phyloP scores from a whole-genome alignment of 1,140 invertebrate species.

The Elymnias hypermnestra region DNA sequence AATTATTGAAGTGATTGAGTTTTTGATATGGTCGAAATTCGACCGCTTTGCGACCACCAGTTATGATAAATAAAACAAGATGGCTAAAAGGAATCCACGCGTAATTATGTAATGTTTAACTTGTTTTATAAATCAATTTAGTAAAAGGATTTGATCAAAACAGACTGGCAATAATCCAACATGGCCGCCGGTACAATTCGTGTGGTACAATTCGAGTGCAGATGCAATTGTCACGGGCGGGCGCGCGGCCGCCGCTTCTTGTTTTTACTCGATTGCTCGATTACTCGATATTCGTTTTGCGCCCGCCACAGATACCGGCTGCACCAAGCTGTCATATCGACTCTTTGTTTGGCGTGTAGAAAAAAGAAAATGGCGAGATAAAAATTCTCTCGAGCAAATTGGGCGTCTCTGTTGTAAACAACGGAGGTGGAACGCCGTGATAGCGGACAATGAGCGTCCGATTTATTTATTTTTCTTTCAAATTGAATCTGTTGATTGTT shows the following conservation, averaged over 20 bases:
- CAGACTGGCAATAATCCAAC: conserved; percentile 62
- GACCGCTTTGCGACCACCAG: no score
- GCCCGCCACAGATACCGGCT: conserved; percentile 52
- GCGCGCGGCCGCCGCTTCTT: conserved; percentile 45
- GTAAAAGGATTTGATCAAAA: conserved; percentile 15
- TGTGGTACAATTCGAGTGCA: conserved; percentile 50
- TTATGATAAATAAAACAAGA: no score
- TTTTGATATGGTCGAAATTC: no score
- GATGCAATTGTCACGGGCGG: conserved; percentile 70
- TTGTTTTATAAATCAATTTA: not conserved
- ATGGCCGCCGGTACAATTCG: conserved; percentile 48
- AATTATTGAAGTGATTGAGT: no score
- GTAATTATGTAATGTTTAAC: no score
- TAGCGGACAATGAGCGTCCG: conserved; percentile 71
- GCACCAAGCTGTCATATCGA: conserved; percentile 70
- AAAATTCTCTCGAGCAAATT: conserved; percentile 72
- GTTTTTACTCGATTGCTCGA: conserved; percentile 66
- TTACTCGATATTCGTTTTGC: conserved; percentile 61
- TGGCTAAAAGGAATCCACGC: no score
- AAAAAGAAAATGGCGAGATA: conserved; percentile 63
- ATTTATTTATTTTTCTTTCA: conserved; percentile 57
- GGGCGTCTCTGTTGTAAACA: conserved; percentile 72
- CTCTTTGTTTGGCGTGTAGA: conserved; percentile 60
- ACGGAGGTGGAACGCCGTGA: conserved; percentile 69
- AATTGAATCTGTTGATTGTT: conserved; percentile 69